Evolutionary conservation across 2,797 vertebrate species (phyloP).

Genomic region (Channa striata): DNA sequence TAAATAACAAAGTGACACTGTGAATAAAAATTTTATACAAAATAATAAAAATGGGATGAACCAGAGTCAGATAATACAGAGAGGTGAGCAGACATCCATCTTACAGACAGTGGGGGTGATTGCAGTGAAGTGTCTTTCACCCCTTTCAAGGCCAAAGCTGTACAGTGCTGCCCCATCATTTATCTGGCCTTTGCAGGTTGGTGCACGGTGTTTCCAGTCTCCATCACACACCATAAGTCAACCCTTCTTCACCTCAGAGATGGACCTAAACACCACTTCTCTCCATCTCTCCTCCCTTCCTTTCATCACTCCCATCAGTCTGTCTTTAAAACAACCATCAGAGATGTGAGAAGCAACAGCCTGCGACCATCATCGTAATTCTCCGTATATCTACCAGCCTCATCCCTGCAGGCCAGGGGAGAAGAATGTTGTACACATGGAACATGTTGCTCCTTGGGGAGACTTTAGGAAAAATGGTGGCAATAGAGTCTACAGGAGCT

Average conservation of each 20-base stretch:
- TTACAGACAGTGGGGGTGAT: conserved; percentile 43
- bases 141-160: conserved; percentile 45
- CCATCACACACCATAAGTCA: conserved; percentile 73
- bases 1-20: too few species aligned
- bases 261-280: conserved; percentile 58
- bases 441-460: conserved; percentile 61
- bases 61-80: not conserved
- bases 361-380: conserved; percentile 45
- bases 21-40: too few species aligned
- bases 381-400: conserved; percentile 41
- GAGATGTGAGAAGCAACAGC: conserved; percentile 56
- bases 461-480: conserved; percentile 66
- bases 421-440: conserved; percentile 56
- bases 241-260: conserved; percentile 52
- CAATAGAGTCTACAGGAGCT: conserved; percentile 55
- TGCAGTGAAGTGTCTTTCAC: conserved; percentile 17
- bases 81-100: conserved; percentile 24
- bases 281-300: conserved; percentile 16
- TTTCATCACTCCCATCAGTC: conserved; percentile 67
- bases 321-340: conserved; percentile 66
- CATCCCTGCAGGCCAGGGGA: conserved; percentile 40
- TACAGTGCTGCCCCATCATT: conserved; percentile 65
- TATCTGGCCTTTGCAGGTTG: conserved; percentile 44
- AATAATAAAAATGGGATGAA: too few species aligned
- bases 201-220: conserved; percentile 62